A percentile compares a stretch with the other conserved stretches of the same genome.
These are phyloP conservation scores for Sus cebifrons DNA, from an alignment of 2,797 vertebrate genomes.

Conservation along the genomic window DNA sequence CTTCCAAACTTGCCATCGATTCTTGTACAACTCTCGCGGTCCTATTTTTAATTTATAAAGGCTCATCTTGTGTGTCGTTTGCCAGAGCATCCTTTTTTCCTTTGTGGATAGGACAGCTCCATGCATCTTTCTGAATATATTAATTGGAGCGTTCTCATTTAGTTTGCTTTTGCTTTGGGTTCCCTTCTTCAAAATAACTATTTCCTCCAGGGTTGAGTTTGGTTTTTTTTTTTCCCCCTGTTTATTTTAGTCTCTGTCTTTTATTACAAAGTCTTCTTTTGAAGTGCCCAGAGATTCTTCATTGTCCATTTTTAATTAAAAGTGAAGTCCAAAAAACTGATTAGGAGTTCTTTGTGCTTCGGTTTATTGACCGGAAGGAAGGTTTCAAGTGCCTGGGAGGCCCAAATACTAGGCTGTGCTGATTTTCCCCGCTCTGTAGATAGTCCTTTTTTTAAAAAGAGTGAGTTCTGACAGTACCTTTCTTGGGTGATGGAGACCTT, in stretches of 20 bases:
- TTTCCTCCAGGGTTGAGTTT: background rate
- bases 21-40: conserved; percentile 1
- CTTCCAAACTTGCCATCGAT: conserved; percentile 6
- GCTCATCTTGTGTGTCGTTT: background rate
- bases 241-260: conserved; percentile 52
- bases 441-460: background rate
- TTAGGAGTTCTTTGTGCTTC: background rate
- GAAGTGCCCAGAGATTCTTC: background rate
- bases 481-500: background rate
- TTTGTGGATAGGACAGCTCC: background rate
- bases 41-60: background rate
- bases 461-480: background rate
- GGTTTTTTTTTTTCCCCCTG: background rate
- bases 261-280: conserved; percentile 24
- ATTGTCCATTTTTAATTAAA: conserved; percentile 27
- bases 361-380: background rate
- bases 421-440: background rate
- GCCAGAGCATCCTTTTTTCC: background rate
- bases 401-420: background rate
- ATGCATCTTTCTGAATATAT: conserved; percentile 50
- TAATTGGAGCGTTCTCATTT: background rate
- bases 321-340: background rate
- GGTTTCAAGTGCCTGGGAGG: background rate
- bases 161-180: conserved; percentile 23
- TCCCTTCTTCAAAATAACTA: conserved; percentile 26